Percentiles rank a stretch among this genome's conserved stretches.
Evolutionary conservation across 2,113 vertebrate genomes (phyloP).

Genomic region (Pandion haliaetus): DNA sequence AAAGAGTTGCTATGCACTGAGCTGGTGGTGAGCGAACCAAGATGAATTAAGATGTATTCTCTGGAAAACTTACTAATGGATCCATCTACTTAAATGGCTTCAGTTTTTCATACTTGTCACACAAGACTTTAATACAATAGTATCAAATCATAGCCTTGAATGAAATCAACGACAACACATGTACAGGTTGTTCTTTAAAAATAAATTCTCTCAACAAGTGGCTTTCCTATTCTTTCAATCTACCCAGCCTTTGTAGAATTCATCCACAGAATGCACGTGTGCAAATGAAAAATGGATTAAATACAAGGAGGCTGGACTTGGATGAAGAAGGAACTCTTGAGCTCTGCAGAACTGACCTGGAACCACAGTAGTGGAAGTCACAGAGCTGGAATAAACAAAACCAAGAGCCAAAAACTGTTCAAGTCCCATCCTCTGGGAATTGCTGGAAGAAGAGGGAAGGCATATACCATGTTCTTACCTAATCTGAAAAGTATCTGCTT

Average conservation of each 20-base stretch:
- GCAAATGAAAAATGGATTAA: background rate
- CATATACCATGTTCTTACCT: background rate
- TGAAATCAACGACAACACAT: background rate
- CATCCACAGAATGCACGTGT: background rate
- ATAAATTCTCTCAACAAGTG: background rate
- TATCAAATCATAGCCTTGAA: background rate
- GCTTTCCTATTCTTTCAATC: background rate
- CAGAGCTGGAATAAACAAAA: constrained; percentile 24
- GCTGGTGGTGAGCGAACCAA: background rate
- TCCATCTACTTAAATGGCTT: background rate
- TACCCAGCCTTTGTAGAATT: background rate
- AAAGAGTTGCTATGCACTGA: background rate
- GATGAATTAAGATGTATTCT: background rate
- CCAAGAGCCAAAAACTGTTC: background rate
- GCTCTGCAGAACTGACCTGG: background rate
- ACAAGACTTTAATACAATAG: background rate
- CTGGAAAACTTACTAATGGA: background rate
- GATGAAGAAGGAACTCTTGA: background rate
- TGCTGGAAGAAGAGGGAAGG: background rate
- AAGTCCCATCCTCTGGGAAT: background rate
- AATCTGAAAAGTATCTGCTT: constrained; percentile 17
- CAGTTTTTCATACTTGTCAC: background rate
- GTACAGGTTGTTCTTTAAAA: background rate
- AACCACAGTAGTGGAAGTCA: background rate
- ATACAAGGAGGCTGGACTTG: background rate